Evolutionary conservation across 1,140 invertebrate genomes (phyloP).

Genomic region (Rhopalosiphum padi): DNA sequence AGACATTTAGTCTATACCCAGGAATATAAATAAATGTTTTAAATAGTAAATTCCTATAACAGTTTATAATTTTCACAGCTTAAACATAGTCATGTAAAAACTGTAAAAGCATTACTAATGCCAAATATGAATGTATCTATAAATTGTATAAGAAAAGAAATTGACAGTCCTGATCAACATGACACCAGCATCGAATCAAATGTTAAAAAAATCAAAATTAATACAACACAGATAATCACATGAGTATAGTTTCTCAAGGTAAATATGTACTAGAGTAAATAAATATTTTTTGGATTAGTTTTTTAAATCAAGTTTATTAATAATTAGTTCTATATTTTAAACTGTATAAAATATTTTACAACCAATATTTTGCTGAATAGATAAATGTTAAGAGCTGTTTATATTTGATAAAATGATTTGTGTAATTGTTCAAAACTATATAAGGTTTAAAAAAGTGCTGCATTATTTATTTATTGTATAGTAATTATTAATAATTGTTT

Average conservation of each 20-base stretch:
- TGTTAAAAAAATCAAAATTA: not conserved
- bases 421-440: not conserved
- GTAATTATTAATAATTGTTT: conserved; percentile 12
- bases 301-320: not conserved
- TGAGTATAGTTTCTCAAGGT: not conserved
- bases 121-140: not conserved
- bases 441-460: not conserved
- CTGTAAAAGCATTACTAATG: not conserved
- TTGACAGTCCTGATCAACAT: not conserved
- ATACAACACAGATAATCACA: not conserved
- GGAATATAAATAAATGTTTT: no score
- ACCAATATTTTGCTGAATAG: not conserved
- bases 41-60: not conserved
- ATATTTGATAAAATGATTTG: not conserved
- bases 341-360: not conserved
- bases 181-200: not conserved
- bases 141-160: not conserved
- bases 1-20: no score
- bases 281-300: not conserved
- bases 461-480: conserved; percentile 22
- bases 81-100: conserved; percentile 5
- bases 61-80: not conserved
- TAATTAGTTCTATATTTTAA: not conserved
- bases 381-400: not conserved
- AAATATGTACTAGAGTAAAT: not conserved